Conservation (phyloP, 1,140 invertebrate species). For the Drosophila fuyamai region DNA sequence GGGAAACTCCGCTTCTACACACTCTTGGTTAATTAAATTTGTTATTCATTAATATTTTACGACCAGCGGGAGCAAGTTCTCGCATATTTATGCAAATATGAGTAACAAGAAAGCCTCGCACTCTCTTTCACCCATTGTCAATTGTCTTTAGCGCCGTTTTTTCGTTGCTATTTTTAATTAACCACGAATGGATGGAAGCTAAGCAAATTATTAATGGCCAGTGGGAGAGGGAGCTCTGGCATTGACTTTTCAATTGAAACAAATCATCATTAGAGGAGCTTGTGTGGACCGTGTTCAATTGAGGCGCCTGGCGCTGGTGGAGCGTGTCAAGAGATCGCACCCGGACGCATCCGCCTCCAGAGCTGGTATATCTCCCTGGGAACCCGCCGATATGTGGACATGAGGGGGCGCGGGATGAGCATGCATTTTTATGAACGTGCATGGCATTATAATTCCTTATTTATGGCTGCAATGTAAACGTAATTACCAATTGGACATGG, state of each 20-base stretch:
- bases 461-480: slow-evolving; percentile 56
- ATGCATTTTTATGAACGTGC: slow-evolving; percentile 52
- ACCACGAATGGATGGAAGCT: slow-evolving; percentile 30
- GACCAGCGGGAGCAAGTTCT: slow-evolving; percentile 14
- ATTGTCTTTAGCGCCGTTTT: slow-evolving; percentile 21
- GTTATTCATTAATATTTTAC: slow-evolving; percentile 36
- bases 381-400: slow-evolving; percentile 4
- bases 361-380: slow-evolving; percentile 10
- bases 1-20: slow-evolving; percentile 14
- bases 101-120: slow-evolving; percentile 13
- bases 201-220: slow-evolving; percentile 55
- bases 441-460: slow-evolving; percentile 57
- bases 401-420: slow-evolving; percentile 3
- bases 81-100: slow-evolving; percentile 41
- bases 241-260: slow-evolving; percentile 83
- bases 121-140: slow-evolving; percentile 31
- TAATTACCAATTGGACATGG: slow-evolving; percentile 66
- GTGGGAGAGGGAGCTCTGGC: slow-evolving; percentile 43
- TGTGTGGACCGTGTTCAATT: slow-evolving; percentile 71
- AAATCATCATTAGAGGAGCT: slow-evolving; percentile 78
- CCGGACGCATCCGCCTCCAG: slow-evolving; percentile 54
- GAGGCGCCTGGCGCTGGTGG: slow-evolving; percentile 24
- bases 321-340: slow-evolving; percentile 76
- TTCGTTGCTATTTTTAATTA: slow-evolving; percentile 51
- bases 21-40: slow-evolving; percentile 28